Base-by-base conservation (phyloP, 2,113 vertebrate species). In the Podocnemis expansa region DNA sequence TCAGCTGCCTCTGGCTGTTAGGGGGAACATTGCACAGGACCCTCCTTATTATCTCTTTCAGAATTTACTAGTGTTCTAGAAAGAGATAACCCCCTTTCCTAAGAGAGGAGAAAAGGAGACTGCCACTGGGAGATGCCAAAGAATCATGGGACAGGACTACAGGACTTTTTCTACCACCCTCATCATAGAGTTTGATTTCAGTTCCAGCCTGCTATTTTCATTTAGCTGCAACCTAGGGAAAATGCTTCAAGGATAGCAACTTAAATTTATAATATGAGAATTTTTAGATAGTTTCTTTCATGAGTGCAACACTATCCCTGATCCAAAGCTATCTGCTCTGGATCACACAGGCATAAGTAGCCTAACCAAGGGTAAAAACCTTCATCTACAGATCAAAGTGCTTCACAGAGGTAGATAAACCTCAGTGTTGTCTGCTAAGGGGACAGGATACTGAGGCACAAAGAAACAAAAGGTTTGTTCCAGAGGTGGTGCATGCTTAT, bases 81-180 rank as follows among this genome's bases (percentile, higher is more conserved):
- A 84, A 88, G 52, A 5, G 13, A 60, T 22, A 31, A 79, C 51
- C 22, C 38, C 78, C 4, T 79, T 84, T 52, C 41, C 52, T 27
- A 34, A 93, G 27, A 24, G 31, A 5, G 25, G 13, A 45, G 29
- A 52, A 78, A 86, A 89, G 81, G 6, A 76, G 25, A 10, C 55
- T 38, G 67, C 16, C 25, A 22, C 2, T 80, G 17, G 1, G 11
- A 5, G 5, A 70, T 60, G 49, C 3, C 56, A n/a, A 7, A 58
- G 45, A 88, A 87, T 31, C 22, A 24, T 84, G 8, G 16, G 12
- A 43, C 5, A 29, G 31, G 4, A 34, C 17, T 14, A 24, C 34
- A 79, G 19, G 51, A 17, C 47, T 83, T 3, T 1, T 9, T 3
- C 7, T 31, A n/a, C 5, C 78, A 38, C 1, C 1, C 14, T 55